These are phyloP conservation scores for Cyanoderma ruficeps DNA, from an alignment of 2,113 vertebrate genomes.

Conservation along the genomic window DNA sequence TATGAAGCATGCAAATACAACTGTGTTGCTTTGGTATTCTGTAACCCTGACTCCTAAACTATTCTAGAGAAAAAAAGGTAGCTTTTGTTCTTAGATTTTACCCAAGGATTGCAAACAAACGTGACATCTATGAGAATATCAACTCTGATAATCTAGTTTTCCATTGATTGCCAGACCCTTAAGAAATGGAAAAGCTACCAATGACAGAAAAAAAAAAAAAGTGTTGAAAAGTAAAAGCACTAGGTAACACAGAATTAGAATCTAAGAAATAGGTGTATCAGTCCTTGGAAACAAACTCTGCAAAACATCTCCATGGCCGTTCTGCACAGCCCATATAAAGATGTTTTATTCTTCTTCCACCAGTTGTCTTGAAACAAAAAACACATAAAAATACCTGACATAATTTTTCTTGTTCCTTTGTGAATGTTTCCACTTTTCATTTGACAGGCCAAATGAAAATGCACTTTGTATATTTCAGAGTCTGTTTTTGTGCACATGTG, in stretches of 20 bases:
- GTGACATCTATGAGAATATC: background rate
- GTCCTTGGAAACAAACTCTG: background rate
- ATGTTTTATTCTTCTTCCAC: background rate
- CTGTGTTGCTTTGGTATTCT: background rate
- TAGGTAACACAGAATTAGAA: background rate
- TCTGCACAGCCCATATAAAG: background rate
- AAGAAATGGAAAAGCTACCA: background rate
- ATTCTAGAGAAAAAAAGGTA: background rate
- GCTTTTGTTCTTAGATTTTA: background rate
- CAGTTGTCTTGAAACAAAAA: background rate
- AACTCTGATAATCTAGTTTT: background rate
- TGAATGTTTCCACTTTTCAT: background rate
- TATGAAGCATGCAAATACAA: background rate
- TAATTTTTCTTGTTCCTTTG: background rate
- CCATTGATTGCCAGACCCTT: background rate
- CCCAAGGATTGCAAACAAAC: background rate
- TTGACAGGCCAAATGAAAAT: background rate
- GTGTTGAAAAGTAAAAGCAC: background rate
- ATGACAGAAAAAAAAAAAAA: background rate
- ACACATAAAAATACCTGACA: too few species aligned
- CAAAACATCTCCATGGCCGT: background rate
- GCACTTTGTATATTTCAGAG: background rate
- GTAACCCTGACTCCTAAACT: background rate
- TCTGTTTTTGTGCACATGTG: fast-evolving
- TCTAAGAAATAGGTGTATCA: background rate